These are phyloP conservation scores for Zaprionus lineosus DNA, from an alignment of 2,888 invertebrate species.

Conservation along the genomic window DNA sequence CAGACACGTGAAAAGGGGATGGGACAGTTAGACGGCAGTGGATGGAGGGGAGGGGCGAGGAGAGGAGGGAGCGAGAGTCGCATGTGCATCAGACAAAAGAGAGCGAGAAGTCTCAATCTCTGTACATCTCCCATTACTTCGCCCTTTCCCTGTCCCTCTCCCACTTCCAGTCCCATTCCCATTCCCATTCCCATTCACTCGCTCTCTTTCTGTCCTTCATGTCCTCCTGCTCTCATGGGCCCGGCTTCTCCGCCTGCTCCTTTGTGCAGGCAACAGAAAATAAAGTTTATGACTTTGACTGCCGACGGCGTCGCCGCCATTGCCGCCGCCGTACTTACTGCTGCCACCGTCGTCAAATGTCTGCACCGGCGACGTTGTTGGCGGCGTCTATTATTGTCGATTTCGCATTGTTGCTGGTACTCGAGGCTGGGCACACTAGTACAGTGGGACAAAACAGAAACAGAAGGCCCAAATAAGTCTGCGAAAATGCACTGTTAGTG, in stretches of 20 bases:
- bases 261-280: conserved; percentile 78
- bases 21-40: no score
- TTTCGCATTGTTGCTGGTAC: conserved; percentile 61
- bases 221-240: conserved; percentile 2
- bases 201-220: conserved; percentile 5
- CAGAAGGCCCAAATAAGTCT: no score
- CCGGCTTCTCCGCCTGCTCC: conserved; percentile 51
- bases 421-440: conserved; percentile 45
- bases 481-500: no score
- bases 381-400: conserved; percentile 68
- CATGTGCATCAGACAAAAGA: conserved; percentile 63
- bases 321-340: background rate
- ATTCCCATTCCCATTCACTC: conserved; percentile 16
- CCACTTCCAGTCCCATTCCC: background rate
- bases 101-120: conserved; percentile 43
- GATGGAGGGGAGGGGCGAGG: background rate
- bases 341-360: conserved; percentile 42
- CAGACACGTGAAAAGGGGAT: conserved; percentile 45
- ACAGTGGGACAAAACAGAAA: conserved; percentile 32
- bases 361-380: conserved; percentile 64
- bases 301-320: conserved; percentile 54
- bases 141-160: conserved; percentile 12
- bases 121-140: conserved; percentile 11
- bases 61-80: conserved; percentile 29
- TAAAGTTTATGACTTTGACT: conserved; percentile 78